Evolutionary conservation across 2,797 vertebrate genomes (phyloP), one percentile per base, ranked within the genome.

Genomic region (Crenichthys baileyi): DNA sequence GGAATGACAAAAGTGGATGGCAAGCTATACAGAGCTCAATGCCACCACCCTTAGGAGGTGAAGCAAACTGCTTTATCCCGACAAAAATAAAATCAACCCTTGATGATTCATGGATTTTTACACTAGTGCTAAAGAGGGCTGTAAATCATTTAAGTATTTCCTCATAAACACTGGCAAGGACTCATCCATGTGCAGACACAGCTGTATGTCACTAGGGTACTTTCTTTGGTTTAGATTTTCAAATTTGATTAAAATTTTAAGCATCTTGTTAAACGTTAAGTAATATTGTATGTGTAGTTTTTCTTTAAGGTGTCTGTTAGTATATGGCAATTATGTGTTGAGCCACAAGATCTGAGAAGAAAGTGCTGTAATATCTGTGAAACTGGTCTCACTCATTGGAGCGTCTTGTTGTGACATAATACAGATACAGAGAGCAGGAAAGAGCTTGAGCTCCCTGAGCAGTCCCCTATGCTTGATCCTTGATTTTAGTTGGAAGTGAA

Each of bases 11-110:
- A 53, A 53, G 24, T 46, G 72, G 58, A 70, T 70, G 56, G n/a
- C 56, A 26, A 44, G 71, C 3, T 41, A 82, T 89, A 80, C 72
- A 83, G 91, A 94, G 93, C 95, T 95, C 94, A 93, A 95, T 94
- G 94, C 82, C 90, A 73, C 96, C 95, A 94, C 93, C 96, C 85
- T 85, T 93, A 95, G 95, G 93, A 86, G 18, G 80, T 70, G 81
- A 67, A 8, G 22, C 36, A 83, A 89, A 89, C 46, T 60, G 12
- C 76, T 72, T 61, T 60, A 29, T 78, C 77, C 76, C 53, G 29
- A 29, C 80, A 80, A 74, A 87, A 91, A 90, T 92, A 83, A 92
- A 92, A 93, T 90, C 80, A 87, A 89, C 88, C 65, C 73, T 80
- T 90, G 89, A 93, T 91, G 88, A 91, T 90, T 91, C 85, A 89